Conservation (phyloP, 2,888 invertebrate species). For the Drosophila mercatorum region DNA sequence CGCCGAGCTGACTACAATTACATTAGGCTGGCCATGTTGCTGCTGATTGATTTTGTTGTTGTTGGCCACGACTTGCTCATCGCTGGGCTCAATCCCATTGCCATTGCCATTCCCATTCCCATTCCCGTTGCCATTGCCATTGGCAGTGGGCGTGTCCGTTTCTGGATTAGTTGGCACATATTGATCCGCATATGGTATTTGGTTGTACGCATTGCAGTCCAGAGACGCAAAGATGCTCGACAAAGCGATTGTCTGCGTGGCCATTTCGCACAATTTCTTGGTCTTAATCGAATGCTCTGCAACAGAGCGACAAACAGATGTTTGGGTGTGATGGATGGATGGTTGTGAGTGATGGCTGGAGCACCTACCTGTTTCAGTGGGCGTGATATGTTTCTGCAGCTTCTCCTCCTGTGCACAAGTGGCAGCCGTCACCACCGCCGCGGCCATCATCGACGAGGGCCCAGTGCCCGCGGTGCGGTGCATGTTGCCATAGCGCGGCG, state of each 20-base stretch:
- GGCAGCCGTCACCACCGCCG: conserved; percentile 88
- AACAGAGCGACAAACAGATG: conserved; percentile 10
- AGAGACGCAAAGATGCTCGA: conserved; percentile 83
- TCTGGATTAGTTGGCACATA: conserved; percentile 83
- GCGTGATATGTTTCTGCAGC: conserved; percentile 87
- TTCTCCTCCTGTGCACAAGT: conserved; percentile 89
- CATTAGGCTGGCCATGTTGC: conserved; percentile 69
- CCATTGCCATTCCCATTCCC: conserved; percentile 22
- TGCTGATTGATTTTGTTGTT: conserved; percentile 84
- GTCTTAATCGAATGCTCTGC: conserved; percentile 77
- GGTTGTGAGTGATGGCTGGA: not conserved
- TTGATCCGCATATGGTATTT: conserved; percentile 84
- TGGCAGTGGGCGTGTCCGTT: conserved; percentile 30
- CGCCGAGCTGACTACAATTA: conserved; percentile 41
- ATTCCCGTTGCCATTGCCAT: conserved; percentile 6
- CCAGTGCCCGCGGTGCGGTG: conserved; percentile 88
- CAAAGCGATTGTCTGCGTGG: conserved; percentile 84
- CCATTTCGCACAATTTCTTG: conserved; percentile 84
- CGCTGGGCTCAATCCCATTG: conserved; percentile 33
- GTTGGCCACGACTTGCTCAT: conserved; percentile 80
- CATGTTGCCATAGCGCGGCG: conserved; percentile 88
- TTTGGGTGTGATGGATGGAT: not conserved
- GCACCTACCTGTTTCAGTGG: conserved; percentile 83
- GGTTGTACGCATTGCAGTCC: conserved; percentile 79
- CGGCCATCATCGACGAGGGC: conserved; percentile 89